A percentile compares a stretch with the other conserved stretches of the same genome.
Conservation (phyloP, 2,888 invertebrate genomes). For the Ormyrus thymus region DNA sequence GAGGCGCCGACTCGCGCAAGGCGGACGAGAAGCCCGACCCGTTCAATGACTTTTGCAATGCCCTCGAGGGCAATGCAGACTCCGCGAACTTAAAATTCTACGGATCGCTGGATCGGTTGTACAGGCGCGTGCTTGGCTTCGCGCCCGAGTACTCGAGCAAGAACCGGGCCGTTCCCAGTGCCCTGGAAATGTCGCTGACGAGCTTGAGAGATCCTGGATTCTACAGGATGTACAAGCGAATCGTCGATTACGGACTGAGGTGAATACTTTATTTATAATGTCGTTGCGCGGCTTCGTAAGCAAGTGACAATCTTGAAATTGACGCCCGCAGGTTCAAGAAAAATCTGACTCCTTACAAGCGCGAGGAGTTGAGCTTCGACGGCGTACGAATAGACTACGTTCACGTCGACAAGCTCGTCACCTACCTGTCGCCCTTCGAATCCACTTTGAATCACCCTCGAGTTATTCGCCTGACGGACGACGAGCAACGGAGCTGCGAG, state of each 20-base stretch:
- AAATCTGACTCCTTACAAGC: conserved; percentile 78
- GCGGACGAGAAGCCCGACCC: conserved; percentile 69
- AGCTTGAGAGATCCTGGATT: conserved; percentile 82
- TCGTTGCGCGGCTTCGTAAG: neutral
- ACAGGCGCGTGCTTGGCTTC: conserved; percentile 75
- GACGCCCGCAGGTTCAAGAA: conserved; percentile 75
- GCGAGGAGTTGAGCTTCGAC: conserved; percentile 78
- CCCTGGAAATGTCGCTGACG: conserved; percentile 80
- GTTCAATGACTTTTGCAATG: conserved; percentile 77
- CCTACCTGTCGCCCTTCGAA: conserved; percentile 82
- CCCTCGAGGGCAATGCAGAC: conserved; percentile 76
- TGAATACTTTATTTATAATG: conserved; percentile 32
- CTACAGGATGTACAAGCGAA: conserved; percentile 81
- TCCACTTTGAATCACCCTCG: conserved; percentile 76
- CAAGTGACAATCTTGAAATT: conserved; percentile 1
- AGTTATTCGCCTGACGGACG: conserved; percentile 68
- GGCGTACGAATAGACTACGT: conserved; percentile 81
- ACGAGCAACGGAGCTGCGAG: conserved; percentile 74
- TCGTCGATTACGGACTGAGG: conserved; percentile 76
- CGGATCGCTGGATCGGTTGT: conserved; percentile 77
- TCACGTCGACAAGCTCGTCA: conserved; percentile 80
- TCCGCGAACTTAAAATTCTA: conserved; percentile 73
- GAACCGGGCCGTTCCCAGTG: conserved; percentile 77
- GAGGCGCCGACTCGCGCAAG: neutral
- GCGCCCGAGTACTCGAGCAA: conserved; percentile 64